phyloP scores from a whole-genome alignment of 2,113 vertebrate genomes.

The Toxotes jaculatrix region DNA sequence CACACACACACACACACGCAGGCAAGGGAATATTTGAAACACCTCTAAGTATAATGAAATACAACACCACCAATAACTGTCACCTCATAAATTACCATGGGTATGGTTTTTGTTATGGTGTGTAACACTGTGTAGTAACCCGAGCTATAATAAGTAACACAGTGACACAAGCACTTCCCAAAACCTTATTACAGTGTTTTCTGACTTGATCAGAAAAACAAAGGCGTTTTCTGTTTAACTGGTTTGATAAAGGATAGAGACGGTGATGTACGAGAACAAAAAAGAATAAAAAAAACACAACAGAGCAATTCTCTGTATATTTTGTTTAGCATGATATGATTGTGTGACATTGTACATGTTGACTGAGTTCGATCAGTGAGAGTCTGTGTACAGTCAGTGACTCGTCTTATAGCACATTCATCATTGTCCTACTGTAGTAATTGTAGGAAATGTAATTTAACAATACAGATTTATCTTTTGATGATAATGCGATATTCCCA shows the following conservation, averaged over 20 bases:
- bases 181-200: not conserved
- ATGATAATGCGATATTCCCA: not conserved
- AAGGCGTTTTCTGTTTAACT: too few relatives aligned
- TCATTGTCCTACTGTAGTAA: not conserved
- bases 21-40: too few relatives aligned
- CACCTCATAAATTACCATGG: too few relatives aligned
- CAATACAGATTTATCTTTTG: not conserved
- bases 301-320: too few relatives aligned
- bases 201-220: too few relatives aligned
- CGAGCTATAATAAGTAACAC: not conserved
- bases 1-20: too few relatives aligned
- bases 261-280: too few relatives aligned
- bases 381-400: not conserved
- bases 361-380: not conserved
- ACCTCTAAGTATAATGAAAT: too few relatives aligned
- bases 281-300: too few relatives aligned
- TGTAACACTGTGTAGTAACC: not conserved
- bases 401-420: not conserved
- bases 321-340: too few relatives aligned
- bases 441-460: not conserved
- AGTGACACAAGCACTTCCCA: slow-evolving; percentile 10
- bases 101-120: slow-evolving; percentile 19
- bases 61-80: too few relatives aligned
- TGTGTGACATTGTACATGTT: too few relatives aligned
- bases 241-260: not conserved